These are phyloP conservation scores for Tetramorium alpestre DNA, from an alignment of 1,140 invertebrate genomes.

Conservation along the genomic window DNA sequence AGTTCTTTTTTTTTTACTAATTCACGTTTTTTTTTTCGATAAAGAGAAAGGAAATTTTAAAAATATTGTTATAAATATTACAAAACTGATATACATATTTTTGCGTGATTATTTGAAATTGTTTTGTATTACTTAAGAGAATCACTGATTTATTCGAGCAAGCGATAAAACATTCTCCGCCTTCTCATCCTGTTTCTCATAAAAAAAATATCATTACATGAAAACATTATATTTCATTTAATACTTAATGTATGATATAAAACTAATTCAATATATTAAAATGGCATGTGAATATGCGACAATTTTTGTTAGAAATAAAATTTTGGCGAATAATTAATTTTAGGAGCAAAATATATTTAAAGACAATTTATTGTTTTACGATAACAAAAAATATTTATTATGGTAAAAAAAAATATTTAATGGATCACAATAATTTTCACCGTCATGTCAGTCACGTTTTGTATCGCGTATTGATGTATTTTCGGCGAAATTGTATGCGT, in stretches of 20 bases:
- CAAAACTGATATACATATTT: background rate
- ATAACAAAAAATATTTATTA: background rate
- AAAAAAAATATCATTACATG: background rate
- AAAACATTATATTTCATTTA: background rate
- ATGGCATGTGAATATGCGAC: background rate
- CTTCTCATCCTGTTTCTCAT: background rate
- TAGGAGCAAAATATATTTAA: background rate
- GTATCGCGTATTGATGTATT: background rate
- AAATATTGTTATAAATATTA: conserved; percentile 1
- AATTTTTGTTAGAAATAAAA: background rate
- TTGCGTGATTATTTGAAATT: background rate
- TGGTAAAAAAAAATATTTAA: background rate
- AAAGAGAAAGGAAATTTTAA: background rate
- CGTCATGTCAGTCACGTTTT: background rate
- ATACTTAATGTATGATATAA: background rate
- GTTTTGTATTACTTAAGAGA: background rate
- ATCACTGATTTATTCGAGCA: background rate
- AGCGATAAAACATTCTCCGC: background rate
- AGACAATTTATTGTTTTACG: background rate
- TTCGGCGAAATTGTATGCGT: conserved; percentile 12
- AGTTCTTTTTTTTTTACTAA: background rate
- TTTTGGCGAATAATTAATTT: background rate
- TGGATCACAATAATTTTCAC: background rate
- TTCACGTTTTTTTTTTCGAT: background rate
- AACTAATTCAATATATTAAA: background rate